Base-by-base conservation (phyloP, 1,140 invertebrate genomes). In the Drosophila suzukii region DNA sequence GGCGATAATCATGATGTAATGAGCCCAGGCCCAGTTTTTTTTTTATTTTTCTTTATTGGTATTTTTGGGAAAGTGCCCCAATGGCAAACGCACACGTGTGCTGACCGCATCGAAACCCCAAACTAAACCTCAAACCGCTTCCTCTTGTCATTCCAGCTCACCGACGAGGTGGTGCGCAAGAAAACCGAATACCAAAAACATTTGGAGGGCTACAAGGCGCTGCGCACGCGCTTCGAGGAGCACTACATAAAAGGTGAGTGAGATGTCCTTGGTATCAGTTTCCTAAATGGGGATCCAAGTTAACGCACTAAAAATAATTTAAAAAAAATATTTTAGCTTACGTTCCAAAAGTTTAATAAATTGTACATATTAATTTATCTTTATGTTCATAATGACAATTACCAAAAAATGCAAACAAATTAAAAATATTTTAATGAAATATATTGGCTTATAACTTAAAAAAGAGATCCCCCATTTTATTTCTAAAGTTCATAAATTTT, bases 151-250 rank as follows among this genome's bases (percentile, higher is more conserved):
- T 94, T 95, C 32, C 94, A 97, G 96, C 92, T 97, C 51, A 95
- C 94, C 10, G 96, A 97, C 72, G 96, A 97, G 85, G 96, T 97
- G 32, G 93, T 94, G 65, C 94, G 95, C 63, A 97, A 97, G 91
- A 97, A 97, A 89, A 93, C 94, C 60, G 96, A 97, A 92, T 97
- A 97, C 92, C 96, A 96, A 92, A 97, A 97, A 91, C 96, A 96
- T 92, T 93, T 97, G 62, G 96, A 97, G 91, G 94, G 95, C 32
- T 97, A 97, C 92, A 96, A 96, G 92, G 93, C 96, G 77, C 95
- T 96, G 94, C 94, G 96, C 78, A 95, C 95, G 36, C 95, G 96
- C 82, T 97, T 97, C 91, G 96, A 97, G 92, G 96, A 97, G 90
- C 95, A 97, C 92, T 97, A 97, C 92, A 94, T 97, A 60, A 97